phyloP scores from a whole-genome alignment of 2,113 vertebrate genomes.

The Seriola rivoliana region DNA sequence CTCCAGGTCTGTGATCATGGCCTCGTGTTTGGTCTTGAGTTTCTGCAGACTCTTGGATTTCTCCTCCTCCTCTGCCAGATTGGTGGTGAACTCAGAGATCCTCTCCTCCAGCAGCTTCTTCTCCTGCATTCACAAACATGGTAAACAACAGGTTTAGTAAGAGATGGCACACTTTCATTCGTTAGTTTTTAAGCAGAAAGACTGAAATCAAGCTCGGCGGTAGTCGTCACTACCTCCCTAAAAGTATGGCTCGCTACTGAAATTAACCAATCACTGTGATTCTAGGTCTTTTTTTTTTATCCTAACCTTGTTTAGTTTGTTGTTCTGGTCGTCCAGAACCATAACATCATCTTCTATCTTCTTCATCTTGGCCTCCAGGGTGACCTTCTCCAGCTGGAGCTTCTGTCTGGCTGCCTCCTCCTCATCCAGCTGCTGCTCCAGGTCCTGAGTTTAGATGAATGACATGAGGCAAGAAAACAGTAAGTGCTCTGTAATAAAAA shows the following conservation, averaged over 20 bases:
- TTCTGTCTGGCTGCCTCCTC: constrained; percentile 97
- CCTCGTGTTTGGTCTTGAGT: constrained; percentile 97
- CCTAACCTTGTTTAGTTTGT: constrained; percentile 92
- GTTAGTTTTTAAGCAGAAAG: background rate
- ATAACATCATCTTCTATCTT: constrained; percentile 95
- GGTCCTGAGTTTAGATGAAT: constrained; percentile 84
- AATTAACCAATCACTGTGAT: background rate
- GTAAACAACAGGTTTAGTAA: background rate
- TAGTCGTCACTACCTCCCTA: background rate
- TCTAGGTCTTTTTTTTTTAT: background rate
- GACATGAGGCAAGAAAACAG: background rate
- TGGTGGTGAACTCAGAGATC: constrained; percentile 94
- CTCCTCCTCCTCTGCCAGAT: constrained; percentile 97
- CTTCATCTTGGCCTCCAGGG: constrained; percentile 94
- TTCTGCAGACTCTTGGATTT: constrained; percentile 99
- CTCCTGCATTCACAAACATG: constrained; percentile 84
- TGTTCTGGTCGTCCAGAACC: constrained; percentile 95
- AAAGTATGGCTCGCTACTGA: too few relatives aligned
- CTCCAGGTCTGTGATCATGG: constrained; percentile 98
- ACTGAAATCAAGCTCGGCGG: background rate
- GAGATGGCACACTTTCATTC: background rate
- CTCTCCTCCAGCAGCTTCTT: constrained; percentile 97
- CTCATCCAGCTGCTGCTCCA: constrained; percentile 98
- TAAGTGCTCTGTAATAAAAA: too few relatives aligned
- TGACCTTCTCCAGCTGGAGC: constrained; percentile 97